Percentiles rank a stretch among this genome's conserved stretches.
Conservation (phyloP, 2,797 vertebrate species). For the Tokudaia tokunoshimensis region DNA sequence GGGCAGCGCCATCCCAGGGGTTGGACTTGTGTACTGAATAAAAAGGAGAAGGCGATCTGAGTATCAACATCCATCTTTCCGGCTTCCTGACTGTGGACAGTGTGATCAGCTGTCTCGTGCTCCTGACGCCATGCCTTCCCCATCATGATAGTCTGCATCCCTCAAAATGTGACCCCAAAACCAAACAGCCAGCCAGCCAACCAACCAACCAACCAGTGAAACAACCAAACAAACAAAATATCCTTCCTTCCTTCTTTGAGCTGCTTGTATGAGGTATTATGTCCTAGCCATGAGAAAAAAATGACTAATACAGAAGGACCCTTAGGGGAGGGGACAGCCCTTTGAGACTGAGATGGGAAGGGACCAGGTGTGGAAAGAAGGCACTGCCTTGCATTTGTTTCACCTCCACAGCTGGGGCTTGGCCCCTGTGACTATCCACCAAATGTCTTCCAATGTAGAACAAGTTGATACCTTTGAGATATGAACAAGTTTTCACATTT, state of each 20-base stretch:
- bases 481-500: constrained; percentile 6
- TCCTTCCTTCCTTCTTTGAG: background rate
- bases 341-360: background rate
- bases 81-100: background rate
- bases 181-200: background rate
- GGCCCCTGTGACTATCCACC: background rate
- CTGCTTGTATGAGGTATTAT: background rate
- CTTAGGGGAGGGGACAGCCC: background rate
- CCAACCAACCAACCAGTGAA: too few relatives aligned
- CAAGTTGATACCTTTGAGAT: background rate
- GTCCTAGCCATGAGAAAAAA: background rate
- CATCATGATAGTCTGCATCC: background rate
- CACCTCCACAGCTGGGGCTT: background rate
- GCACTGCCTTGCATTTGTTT: background rate
- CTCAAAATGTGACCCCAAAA: background rate
- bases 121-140: background rate
- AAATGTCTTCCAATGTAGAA: background rate
- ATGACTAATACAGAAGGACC: background rate
- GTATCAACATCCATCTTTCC: background rate
- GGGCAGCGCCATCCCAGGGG: background rate
- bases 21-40: background rate
- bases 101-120: background rate
- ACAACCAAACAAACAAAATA: background rate
- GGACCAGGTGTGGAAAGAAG: background rate
- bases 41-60: background rate